Base-by-base conservation (phyloP, 2,113 vertebrate genomes). In the Bungarus multicinctus region DNA sequence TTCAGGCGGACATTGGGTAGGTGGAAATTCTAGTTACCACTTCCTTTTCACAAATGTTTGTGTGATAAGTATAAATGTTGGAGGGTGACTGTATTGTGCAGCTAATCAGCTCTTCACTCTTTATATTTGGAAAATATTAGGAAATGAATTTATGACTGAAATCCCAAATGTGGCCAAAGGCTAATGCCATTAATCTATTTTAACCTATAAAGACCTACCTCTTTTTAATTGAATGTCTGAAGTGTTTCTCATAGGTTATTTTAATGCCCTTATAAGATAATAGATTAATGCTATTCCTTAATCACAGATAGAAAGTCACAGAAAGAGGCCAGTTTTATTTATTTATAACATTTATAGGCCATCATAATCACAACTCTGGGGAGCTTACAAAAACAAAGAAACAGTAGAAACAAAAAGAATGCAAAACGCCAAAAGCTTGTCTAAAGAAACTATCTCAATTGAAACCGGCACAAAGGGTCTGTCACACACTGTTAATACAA, bases 1-100 rank as follows among this genome's bases (percentile, higher is more conserved):
- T 52, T 39, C 43, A 86, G 52, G 89, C 30, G 81, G 88, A 93
- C 86, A 34, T 90, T 93, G 30, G 89, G 87, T 93, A 87, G 92
- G 81, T 64, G 89, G 55, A 86, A 64, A 87, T 52, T 86, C 45
- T 55, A 86, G 43, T 7, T 93, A 43, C 89, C n/a, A 39, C 23
- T 93, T 93, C 91, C 87, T 92, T 88, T 89, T 88, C 86, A 88
- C 3, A 10, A 69, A 69, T 4, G 23, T 50, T 60, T 54, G 34
- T 89, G 58, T 45, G 91, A 88, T 88, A 53, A 54, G 22, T 43
- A 54, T 52, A 91, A 91, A 64, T 60, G 55, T 30, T 64, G 50
- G 20, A 91, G 43, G 55, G 85, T 64, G 47, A 20, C 30, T 52
- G 9, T n/a, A 9, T 87, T 91, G 85, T 52, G 85, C 55, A 52